Percentiles rank a stretch among this genome's conserved stretches.
Conservation (phyloP, 2,888 invertebrate genomes). For the Oscheius sp. region DNA sequence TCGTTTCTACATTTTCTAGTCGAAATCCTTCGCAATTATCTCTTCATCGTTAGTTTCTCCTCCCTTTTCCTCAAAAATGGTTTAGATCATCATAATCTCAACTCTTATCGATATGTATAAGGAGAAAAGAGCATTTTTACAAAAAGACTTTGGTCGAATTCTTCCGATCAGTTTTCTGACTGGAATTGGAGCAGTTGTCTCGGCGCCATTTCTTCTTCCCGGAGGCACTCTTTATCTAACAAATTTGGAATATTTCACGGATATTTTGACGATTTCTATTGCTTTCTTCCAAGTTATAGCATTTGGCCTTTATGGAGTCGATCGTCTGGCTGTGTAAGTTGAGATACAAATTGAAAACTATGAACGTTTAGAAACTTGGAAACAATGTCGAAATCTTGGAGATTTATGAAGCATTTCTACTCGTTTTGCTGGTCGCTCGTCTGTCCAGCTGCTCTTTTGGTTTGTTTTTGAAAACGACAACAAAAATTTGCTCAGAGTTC, state of each 20-base stretch:
- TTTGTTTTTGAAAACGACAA: too few species aligned
- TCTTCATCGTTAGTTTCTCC: neutral
- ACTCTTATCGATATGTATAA: too few species aligned
- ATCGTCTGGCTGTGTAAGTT: conserved; percentile 9
- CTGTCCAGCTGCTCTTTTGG: neutral
- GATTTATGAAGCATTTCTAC: neutral
- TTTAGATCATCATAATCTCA: too few species aligned
- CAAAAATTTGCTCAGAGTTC: neutral
- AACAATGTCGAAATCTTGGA: neutral
- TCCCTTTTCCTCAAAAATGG: too few species aligned
- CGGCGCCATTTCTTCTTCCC: too few species aligned
- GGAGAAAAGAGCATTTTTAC: too few species aligned
- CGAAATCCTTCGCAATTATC: neutral
- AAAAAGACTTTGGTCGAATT: too few species aligned
- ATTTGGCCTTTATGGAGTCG: neutral
- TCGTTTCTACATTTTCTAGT: neutral
- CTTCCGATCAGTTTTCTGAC: too few species aligned
- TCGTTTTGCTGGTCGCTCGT: neutral
- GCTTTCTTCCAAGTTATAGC: neutral
- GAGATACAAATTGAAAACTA: neutral
- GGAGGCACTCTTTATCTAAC: neutral
- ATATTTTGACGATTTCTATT: neutral
- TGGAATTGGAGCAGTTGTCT: too few species aligned
- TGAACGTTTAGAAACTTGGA: neutral
- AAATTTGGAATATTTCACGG: neutral